Percentiles rank a stretch among this genome's conserved stretches.
Conservation (phyloP, 2,888 invertebrate genomes). For the Andrena dorsata region DNA sequence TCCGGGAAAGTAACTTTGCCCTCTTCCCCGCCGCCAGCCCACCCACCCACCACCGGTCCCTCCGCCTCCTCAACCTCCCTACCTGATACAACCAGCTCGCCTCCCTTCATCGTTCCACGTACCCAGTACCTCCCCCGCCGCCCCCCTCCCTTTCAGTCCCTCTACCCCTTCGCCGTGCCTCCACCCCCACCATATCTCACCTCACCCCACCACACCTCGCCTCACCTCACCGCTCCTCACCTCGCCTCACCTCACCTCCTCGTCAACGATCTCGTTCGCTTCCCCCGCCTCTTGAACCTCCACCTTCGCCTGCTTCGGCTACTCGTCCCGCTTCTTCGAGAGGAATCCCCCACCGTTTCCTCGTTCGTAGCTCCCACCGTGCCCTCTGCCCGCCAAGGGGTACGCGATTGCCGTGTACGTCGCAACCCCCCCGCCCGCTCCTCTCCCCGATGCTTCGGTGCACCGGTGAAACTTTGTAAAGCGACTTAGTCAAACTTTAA, state of each 20-base stretch:
- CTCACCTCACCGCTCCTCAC: neutral
- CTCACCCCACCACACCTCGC: neutral
- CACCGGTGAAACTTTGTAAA: constrained; percentile 81
- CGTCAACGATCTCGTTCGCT: constrained; percentile 46
- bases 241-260: neutral
- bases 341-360: constrained; percentile 59
- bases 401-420: constrained; percentile 31
- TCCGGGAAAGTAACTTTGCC: constrained; percentile 81
- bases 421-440: constrained; percentile 40
- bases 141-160: too few species aligned
- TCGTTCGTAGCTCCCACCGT: constrained; percentile 39
- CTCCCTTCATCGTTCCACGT: constrained; percentile 52
- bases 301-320: constrained; percentile 41
- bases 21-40: constrained; percentile 30
- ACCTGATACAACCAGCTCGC: constrained; percentile 44
- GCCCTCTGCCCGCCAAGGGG: constrained; percentile 26
- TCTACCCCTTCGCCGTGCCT: constrained; percentile 38
- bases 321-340: constrained; percentile 52
- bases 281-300: constrained; percentile 31
- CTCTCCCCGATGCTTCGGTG: constrained; percentile 36
- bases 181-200: constrained; percentile 11
- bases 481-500: constrained; percentile 84
- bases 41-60: constrained; percentile 37
- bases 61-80: constrained; percentile 48
- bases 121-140: constrained; percentile 18